Evolutionary conservation across 2,113 vertebrate species (phyloP).

Genomic region (rat (Rattus norvegicus)): GRCr8 NC_086039.1:100148501-100149000

Average conservation of each 20-base stretch:
- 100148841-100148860: too few relatives aligned
- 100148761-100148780: not conserved
- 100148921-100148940: not conserved
- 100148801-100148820: not conserved
- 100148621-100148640: not conserved
- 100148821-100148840: too few relatives aligned
- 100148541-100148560: not conserved
- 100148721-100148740: not conserved
- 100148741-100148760: not conserved
- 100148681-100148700: not conserved
- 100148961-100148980: not conserved
- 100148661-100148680: not conserved
- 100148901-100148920: not conserved
- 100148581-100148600: not conserved
- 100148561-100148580: not conserved
- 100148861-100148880: too few relatives aligned
- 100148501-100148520: not conserved
- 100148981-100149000: not conserved
- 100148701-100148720: not conserved
- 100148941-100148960: not conserved
- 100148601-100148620: not conserved
- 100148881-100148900: not conserved
- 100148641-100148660: not conserved
- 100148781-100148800: not conserved
- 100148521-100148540: not conserved